phyloP scores from a whole-genome alignment of 2,113 vertebrate species.

The Halichoerus grypus region DNA sequence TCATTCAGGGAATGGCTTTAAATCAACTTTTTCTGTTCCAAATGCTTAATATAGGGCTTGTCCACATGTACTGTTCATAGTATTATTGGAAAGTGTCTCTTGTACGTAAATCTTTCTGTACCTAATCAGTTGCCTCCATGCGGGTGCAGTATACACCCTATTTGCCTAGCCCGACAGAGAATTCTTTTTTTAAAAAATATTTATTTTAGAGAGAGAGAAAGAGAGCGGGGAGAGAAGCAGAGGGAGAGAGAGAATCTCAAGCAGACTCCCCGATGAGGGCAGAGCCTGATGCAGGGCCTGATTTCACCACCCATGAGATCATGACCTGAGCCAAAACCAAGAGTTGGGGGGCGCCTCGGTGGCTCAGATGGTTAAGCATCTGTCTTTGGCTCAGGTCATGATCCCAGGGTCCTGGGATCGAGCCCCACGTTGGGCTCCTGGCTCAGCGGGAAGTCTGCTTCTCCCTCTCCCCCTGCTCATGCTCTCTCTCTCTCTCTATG shows the following conservation, averaged over 20 bases:
- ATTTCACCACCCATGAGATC: background rate
- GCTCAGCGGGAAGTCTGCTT: too few species aligned
- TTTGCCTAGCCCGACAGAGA: fast-evolving
- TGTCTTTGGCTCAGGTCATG: too few species aligned
- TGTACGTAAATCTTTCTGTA: background rate
- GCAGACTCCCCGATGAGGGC: background rate
- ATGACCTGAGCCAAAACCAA: background rate
- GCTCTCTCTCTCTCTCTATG: too few species aligned
- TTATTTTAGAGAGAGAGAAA: background rate
- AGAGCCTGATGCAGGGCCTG: too few species aligned
- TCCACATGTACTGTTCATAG: background rate
- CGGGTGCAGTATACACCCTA: background rate
- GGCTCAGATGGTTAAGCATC: too few species aligned
- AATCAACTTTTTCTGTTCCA: constrained; percentile 52
- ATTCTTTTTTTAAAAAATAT: background rate
- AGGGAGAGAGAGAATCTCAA: background rate
- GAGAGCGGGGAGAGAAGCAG: background rate
- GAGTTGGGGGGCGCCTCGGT: background rate
- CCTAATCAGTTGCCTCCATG: background rate
- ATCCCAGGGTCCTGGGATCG: too few species aligned
- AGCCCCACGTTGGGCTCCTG: too few species aligned
- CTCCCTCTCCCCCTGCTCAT: too few species aligned
- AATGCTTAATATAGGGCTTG: background rate
- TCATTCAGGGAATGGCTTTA: constrained; percentile 50
- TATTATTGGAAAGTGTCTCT: background rate